Evolutionary conservation across 23 tunicate genomes (phyloP), one percentile per base, ranked within the genome.

Genomic region (Clavelina lepadiformis): DNA sequence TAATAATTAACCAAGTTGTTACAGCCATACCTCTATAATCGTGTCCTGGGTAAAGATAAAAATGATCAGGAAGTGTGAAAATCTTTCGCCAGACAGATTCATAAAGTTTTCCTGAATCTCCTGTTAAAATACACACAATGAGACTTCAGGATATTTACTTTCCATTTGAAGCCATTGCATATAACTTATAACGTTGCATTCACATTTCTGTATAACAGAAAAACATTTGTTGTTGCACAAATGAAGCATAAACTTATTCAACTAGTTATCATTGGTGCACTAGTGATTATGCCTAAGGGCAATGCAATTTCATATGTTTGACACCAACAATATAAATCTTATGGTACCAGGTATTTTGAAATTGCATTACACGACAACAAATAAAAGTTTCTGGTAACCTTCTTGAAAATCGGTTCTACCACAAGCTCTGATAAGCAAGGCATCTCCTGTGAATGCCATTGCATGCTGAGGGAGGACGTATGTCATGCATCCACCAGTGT

Each of bases 361-460:
- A 44, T 44, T 13, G 18, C 18, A 11, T 44, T 11, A 18, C 18
- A 44, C 18, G 18, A 44, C 13, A 18, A 44, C 15, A n/a, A n/a
- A n/a, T n/a, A n/a, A n/a, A n/a, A n/a, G n/a, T n/a, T 19, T 54
- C 22, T 54, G 19, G 8, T 19, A 22, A 76, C 94, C 94, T 61
- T 79, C 71, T 54, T 85, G 94, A 50, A 85, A 85, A 54, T 85
- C 94, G 31, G 94, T 85, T 46, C 94, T 78, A 19, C 94, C 94
- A 53, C 85, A 79, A 18, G 72, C 79, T 38, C 94, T 66, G 36
- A 85, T 79, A 13, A 85, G 47, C 19, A 85, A 31, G 15, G 92
- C 79, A 26, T 85, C 85, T 35, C 94, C 94, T 3, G 94, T 70
- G 62, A 85, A 72, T 21, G 57, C 85, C 68, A 77, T 46, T n/a